Evolutionary conservation across 2,113 vertebrate species (phyloP).

Genomic region (Garra rufa): DNA sequence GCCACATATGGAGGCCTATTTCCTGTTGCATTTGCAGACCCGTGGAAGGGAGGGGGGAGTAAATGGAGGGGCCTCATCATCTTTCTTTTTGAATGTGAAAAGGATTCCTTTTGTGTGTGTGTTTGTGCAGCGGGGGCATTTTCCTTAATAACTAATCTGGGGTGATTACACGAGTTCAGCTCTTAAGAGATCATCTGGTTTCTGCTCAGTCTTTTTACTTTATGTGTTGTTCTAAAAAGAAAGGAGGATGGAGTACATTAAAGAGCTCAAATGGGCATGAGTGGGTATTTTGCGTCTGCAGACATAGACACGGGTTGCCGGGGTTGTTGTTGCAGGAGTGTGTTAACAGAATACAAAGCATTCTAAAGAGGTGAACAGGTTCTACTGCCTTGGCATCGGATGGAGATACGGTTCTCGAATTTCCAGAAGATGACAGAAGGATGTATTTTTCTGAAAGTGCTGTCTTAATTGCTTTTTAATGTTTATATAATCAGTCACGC

Average conservation of each 20-base stretch:
- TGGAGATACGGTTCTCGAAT: background rate
- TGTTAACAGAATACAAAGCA: slow-evolving; percentile 28
- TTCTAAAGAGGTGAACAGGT: slow-evolving; percentile 3
- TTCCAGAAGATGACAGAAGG: slow-evolving; percentile 22
- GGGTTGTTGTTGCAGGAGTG: slow-evolving; percentile 41
- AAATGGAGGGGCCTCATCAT: slow-evolving; percentile 37
- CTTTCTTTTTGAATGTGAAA: slow-evolving; percentile 48
- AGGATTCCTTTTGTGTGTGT: slow-evolving; percentile 49
- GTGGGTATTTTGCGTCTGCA: slow-evolving; percentile 42
- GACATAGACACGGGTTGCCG: slow-evolving; percentile 25
- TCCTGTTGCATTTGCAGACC: slow-evolving; percentile 43
- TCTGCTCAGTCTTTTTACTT: slow-evolving; percentile 38
- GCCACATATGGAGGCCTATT: slow-evolving; percentile 39
- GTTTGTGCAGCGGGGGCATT: slow-evolving; percentile 44
- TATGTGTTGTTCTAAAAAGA: slow-evolving; percentile 27
- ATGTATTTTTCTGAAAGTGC: background rate
- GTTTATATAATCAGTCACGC: slow-evolving; percentile 31
- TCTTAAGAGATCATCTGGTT: slow-evolving; percentile 33
- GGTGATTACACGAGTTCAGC: slow-evolving; percentile 54
- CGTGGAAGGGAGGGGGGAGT: background rate
- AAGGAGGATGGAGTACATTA: slow-evolving; percentile 52
- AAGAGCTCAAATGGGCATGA: slow-evolving; percentile 43
- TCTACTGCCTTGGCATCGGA: background rate
- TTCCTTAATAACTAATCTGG: slow-evolving; percentile 56
- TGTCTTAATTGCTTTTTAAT: slow-evolving; percentile 37